These are phyloP conservation scores for Aleadryas rufinucha DNA, from an alignment of 2,113 vertebrate genomes.

Conservation along the genomic window DNA sequence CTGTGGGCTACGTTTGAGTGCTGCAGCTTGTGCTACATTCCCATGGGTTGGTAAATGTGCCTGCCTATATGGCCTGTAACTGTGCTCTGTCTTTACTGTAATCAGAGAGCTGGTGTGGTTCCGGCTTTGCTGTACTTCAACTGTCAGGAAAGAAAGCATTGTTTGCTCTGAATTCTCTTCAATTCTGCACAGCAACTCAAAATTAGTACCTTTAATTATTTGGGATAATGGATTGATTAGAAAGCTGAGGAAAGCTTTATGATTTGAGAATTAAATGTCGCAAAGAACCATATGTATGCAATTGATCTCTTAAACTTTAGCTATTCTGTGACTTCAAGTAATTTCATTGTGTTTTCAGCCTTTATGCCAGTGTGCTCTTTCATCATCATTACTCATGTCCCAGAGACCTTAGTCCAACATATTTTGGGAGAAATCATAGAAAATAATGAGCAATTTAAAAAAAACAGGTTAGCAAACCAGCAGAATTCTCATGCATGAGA, in stretches of 20 bases:
- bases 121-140: neutral
- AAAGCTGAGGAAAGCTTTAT: neutral
- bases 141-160: neutral
- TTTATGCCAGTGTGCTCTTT: neutral
- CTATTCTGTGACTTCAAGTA: neutral
- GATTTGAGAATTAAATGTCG: neutral
- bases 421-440: neutral
- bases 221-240: neutral
- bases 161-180: neutral
- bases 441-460: neutral
- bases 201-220: neutral
- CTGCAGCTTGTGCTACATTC: neutral
- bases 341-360: neutral
- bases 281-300: neutral
- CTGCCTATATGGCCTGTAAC: neutral
- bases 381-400: neutral
- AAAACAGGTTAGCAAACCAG: neutral
- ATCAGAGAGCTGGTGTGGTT: neutral
- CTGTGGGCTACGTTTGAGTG: neutral
- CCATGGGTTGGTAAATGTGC: neutral
- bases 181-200: neutral
- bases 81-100: neutral
- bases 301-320: neutral
- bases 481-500: neutral
- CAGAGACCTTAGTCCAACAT: neutral